Evolutionary conservation across 2,888 invertebrate genomes (phyloP).

Genomic region (Hypolimnas misippus): DNA sequence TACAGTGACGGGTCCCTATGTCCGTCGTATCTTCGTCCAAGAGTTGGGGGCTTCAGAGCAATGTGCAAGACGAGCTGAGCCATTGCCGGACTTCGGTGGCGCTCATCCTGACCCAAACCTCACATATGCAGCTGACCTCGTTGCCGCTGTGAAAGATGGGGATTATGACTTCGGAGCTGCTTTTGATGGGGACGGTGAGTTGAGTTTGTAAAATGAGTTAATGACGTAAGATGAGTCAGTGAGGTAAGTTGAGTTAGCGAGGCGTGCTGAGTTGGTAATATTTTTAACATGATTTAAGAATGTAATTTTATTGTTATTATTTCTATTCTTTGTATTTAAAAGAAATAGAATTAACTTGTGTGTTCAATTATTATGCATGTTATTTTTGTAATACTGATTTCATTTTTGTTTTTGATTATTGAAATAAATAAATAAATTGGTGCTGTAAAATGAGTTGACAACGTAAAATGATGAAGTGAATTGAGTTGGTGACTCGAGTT

Average conservation of each 20-base stretch:
- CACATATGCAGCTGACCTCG: constrained; percentile 93
- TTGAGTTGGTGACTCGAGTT: no score
- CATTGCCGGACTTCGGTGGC: constrained; percentile 97
- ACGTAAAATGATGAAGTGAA: background rate
- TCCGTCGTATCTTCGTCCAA: constrained; percentile 92
- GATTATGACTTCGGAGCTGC: constrained; percentile 93
- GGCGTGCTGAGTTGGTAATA: no score
- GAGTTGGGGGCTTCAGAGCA: constrained; percentile 90
- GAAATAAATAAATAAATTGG: no score
- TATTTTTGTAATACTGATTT: no score
- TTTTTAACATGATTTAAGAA: no score
- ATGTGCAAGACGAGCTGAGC: constrained; percentile 90
- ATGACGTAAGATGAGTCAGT: background rate
- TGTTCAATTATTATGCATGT: no score
- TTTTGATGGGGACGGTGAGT: constrained; percentile 97
- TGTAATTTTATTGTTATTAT: no score
- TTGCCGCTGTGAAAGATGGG: constrained; percentile 85
- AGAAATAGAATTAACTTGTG: no score
- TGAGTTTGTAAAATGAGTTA: background rate
- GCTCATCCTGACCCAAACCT: constrained; percentile 98
- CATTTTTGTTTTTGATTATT: no score
- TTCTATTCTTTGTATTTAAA: no score
- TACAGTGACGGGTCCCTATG: constrained; percentile 98
- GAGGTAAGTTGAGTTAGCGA: no score
- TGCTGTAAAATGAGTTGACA: background rate